Conservation (phyloP, 1,140 invertebrate species). For the Tribolium madens region DNA sequence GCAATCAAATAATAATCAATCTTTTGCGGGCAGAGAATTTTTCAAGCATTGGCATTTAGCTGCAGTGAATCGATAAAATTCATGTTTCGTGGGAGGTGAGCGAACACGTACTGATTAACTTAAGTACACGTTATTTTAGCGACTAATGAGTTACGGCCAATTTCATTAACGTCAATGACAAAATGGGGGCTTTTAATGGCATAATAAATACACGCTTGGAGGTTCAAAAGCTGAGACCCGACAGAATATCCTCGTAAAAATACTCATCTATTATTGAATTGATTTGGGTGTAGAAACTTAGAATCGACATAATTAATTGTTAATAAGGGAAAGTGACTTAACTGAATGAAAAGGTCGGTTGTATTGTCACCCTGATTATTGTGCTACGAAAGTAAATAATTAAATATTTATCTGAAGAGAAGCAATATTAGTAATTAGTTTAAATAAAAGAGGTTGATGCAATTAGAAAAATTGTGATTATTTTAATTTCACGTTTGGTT, state of each 20-base stretch:
- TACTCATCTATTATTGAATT: background rate
- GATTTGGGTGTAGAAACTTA: too few species aligned
- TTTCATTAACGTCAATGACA: constrained; percentile 37
- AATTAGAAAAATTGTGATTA: too few species aligned
- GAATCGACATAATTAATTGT: too few species aligned
- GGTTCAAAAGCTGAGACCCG: background rate
- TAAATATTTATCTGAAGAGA: too few species aligned
- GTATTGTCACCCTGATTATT: too few species aligned
- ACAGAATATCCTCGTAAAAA: background rate
- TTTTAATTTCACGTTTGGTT: background rate
- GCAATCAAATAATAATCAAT: too few species aligned
- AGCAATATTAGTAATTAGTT: too few species aligned
- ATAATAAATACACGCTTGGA: constrained; percentile 7
- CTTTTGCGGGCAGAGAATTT: too few species aligned
- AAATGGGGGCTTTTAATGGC: constrained; percentile 29
- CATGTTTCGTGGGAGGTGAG: background rate
- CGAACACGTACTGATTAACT: constrained; percentile 22
- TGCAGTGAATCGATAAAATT: constrained; percentile 3
- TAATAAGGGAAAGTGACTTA: too few species aligned
- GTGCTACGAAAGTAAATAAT: too few species aligned
- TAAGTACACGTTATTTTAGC: constrained; percentile 28
- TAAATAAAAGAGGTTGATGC: too few species aligned
- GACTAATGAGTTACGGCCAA: constrained; percentile 33
- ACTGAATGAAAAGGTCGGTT: too few species aligned
- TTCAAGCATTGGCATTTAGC: background rate